Base-by-base conservation (phyloP, 2,888 invertebrate genomes). In the Acanthosepion lycidas region DNA sequence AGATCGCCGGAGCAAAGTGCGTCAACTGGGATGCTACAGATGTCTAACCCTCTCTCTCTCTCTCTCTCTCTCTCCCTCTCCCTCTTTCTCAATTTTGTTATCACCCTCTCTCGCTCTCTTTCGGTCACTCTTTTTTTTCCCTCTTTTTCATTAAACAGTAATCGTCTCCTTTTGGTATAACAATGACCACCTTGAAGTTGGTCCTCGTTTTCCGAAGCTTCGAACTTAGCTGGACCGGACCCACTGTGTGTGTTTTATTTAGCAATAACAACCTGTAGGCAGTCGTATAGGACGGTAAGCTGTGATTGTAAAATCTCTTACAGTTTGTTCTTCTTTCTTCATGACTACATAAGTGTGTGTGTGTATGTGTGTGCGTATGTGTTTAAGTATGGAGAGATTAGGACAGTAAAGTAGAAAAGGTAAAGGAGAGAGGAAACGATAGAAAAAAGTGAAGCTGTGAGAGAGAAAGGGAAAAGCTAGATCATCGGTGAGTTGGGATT, bases 21-120 rank as follows among this genome's bases (percentile, higher is more conserved):
- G 78, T 78, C 78, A 78, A 78, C 78, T 78, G 78, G 78, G 78
- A 78, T 78, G 78, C n/a, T 78, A n/a, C n/a, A 78, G n/a, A 78
- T 78, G n/a, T n/a, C 78, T 78, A n/a, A n/a, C 78, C 33, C 78
- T 9, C 78, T 78, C 18, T 1, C 78, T 78, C n/a, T 78, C 78
- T 9, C 78, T 78, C 18, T 1, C 78, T 78, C n/a, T 78, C 33
- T 33, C 78, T 15, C 18, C 18, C n/a, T 78, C 18, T 78, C 78
- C 3, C 15, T 33, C 78, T 15, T 15, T 33, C 33, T 33, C n/a
- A 33, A 6, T 64, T 28, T 28, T 8, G 8, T 20, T 23, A 18
- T 28, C 28, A 8, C 8, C 2, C 6, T 59, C 18, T 9, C n/a
- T 78, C 28, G 23, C 78, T 33, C 12, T n/a, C 78, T 78, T 18